A percentile compares a stretch with the other conserved stretches of the same genome.
phyloP scores from a whole-genome alignment of 2,797 vertebrate genomes.

The Ambastaia sidthimunki region DNA sequence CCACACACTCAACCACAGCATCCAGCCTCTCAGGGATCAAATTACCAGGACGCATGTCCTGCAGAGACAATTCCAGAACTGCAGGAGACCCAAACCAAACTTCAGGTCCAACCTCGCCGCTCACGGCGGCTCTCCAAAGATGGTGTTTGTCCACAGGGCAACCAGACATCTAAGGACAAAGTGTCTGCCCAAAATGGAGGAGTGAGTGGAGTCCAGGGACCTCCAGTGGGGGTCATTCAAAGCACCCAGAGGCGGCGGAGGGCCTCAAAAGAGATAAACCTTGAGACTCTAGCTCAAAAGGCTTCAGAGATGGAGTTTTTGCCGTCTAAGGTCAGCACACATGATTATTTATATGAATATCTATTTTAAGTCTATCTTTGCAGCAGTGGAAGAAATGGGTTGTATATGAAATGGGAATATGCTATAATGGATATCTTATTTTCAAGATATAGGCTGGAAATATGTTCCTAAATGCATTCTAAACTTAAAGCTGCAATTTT shows the following conservation, averaged over 20 bases:
- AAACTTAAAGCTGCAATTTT: too few relatives aligned
- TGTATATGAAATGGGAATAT: too few relatives aligned
- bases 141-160: constrained; percentile 78
- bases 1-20: constrained; percentile 76
- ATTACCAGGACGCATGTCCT: constrained; percentile 67
- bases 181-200: constrained; percentile 57
- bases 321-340: constrained; percentile 74
- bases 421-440: too few relatives aligned
- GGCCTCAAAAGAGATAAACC: constrained; percentile 93
- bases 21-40: constrained; percentile 62
- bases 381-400: too few relatives aligned
- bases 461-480: too few relatives aligned
- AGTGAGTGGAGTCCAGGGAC: constrained; percentile 78
- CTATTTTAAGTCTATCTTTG: constrained; percentile 58
- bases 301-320: constrained; percentile 94
- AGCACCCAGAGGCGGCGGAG: constrained; percentile 88
- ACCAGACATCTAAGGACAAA: constrained; percentile 66
- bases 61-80: constrained; percentile 57
- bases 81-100: constrained; percentile 69
- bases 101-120: constrained; percentile 79
- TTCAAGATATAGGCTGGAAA: too few relatives aligned
- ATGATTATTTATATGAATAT: constrained; percentile 54
- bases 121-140: constrained; percentile 94
- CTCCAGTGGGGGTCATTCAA: constrained; percentile 89
- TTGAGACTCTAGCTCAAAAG: constrained; percentile 96